Conservation (phyloP, 2,113 vertebrate genomes). For the Labeo catla region DNA sequence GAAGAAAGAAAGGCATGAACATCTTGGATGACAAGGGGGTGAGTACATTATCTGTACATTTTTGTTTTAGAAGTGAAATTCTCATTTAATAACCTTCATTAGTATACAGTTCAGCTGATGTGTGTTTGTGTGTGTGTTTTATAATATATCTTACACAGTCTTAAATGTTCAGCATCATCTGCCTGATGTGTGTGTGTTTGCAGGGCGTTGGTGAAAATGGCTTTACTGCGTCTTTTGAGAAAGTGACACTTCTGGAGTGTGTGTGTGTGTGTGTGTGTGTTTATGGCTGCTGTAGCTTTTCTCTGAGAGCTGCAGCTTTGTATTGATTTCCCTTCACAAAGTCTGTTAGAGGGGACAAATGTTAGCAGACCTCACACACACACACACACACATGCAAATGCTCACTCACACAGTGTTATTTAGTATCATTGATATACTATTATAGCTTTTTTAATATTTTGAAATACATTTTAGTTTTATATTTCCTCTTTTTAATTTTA, state of each 20-base stretch:
- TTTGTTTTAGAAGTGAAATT: no score
- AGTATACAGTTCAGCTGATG: neutral
- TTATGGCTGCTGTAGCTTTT: neutral
- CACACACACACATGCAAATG: conserved; percentile 38
- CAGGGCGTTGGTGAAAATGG: neutral
- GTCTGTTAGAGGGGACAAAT: conserved; percentile 8
- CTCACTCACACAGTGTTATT: neutral
- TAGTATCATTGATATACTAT: neutral
- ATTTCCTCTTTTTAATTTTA: no score
- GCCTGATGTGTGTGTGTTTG: neutral
- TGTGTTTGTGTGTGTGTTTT: neutral
- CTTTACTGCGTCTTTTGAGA: conserved; percentile 17
- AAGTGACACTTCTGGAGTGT: conserved; percentile 14
- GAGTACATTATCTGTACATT: no score
- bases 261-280: conserved; percentile 42
- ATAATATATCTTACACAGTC: neutral
- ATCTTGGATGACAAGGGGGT: no score
- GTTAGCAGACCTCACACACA: conserved; percentile 14
- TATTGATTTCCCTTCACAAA: conserved; percentile 58
- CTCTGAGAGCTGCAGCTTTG: conserved; percentile 44
- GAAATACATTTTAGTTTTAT: no score
- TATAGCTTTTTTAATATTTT: no score
- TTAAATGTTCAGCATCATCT: neutral
- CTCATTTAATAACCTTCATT: neutral
- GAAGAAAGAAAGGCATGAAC: no score